Evolutionary conservation across 2,888 invertebrate genomes (phyloP), one percentile per base, ranked within the genome.

Genomic region (Phlogophora meticulosa): DNA sequence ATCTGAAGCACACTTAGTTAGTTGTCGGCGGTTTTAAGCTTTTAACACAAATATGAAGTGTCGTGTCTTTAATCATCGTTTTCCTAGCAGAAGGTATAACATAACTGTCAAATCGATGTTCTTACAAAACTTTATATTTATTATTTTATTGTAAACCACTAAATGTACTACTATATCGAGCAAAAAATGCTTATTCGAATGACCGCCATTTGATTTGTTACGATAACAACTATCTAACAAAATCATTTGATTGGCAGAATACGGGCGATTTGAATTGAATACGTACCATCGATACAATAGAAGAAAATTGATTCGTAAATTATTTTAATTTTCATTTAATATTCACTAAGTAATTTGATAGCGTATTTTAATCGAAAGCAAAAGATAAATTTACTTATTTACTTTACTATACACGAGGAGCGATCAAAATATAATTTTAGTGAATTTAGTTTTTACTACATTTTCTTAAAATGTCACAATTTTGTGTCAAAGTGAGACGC

Each of bases 361-460:
- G 70, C 71, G 57, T 53, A 67, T 68, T 59, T 79, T 63, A 56
- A 71, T 69, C 65, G 66, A 56, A 85, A 83, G 80, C 78, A 46
- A 56, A 67, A 75, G 64, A 38, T 56, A 55, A 62, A 53, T 72
- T 55, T 38, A 57, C 46, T 20, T 58, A 57, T 64, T 69, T 66
- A 67, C 61, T 64, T 69, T 66, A 67, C 61, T 72, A 73, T 78
- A 78, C 61, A 81, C 76, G 82, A 87, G 84, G 67, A 85, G 79
- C 83, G 84, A 90, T 85, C 84, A 85, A 84, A 86, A 83, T 73
- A 17, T 57, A 49, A 5, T 34, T 32, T 17, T 13, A 22, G 36
- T 40, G 7, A 10, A 10, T 34, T 24, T 11, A 1, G 5, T 2
- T 48, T 9, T 20, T 17, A 34, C 17, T 45, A 38, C 1, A 13